Conservation (phyloP, 2,113 vertebrate genomes). For the Aegotheles bennettii region DNA sequence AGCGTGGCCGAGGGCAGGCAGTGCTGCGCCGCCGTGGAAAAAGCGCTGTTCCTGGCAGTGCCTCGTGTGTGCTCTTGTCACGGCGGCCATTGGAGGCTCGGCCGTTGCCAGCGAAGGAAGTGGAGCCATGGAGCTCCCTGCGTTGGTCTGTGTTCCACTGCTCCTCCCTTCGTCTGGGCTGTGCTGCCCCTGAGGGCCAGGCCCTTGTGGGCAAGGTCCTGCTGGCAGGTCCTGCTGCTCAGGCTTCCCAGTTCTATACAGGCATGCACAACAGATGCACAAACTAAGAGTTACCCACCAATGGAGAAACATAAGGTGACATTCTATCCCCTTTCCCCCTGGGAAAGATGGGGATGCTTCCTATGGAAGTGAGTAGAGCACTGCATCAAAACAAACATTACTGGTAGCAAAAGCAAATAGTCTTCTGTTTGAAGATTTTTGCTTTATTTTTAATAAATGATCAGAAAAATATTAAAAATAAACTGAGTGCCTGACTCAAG, state of each 20-base stretch:
- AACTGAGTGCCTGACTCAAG: not conserved
- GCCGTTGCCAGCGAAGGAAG: not conserved
- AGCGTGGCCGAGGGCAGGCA: fast-evolving
- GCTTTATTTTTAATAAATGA: not conserved
- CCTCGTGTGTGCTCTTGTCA: fast-evolving
- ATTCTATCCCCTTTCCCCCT: not conserved
- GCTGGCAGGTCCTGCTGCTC: not conserved
- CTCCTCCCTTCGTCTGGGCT: not conserved
- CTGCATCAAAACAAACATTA: not conserved
- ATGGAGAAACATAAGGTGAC: not conserved
- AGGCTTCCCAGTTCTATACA: fast-evolving
- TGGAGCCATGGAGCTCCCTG: not conserved
- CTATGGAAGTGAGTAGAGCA: fast-evolving
- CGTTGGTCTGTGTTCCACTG: not conserved
- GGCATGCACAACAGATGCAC: fast-evolving
- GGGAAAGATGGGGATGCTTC: not conserved
- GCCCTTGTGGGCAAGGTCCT: not conserved
- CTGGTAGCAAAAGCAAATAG: not conserved
- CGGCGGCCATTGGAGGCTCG: too few species aligned
- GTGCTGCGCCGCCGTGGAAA: fast-evolving
- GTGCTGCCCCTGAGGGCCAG: not conserved
- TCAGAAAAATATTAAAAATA: not conserved
- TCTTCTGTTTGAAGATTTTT: not conserved
- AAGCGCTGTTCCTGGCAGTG: fast-evolving
- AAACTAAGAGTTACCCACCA: not conserved